Conservation (phyloP, 2,888 invertebrate species). For the Tupiocoris notatus region DNA sequence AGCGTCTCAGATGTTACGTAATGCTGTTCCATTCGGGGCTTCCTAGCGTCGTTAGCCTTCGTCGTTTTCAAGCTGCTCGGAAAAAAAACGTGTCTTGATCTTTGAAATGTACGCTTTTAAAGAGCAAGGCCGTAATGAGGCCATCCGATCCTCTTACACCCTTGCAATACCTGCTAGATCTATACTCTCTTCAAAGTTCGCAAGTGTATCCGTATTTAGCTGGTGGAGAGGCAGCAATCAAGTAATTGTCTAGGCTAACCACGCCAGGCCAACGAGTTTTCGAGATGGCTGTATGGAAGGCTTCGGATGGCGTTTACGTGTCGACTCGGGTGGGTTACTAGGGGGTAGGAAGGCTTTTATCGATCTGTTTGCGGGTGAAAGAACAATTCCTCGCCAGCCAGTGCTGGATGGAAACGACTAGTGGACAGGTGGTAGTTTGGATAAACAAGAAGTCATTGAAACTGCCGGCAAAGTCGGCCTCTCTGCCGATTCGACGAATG, state of each 20-base stretch:
- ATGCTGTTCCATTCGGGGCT: not conserved
- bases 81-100: not conserved
- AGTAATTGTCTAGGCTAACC: not conserved
- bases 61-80: not conserved
- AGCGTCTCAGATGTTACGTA: not conserved
- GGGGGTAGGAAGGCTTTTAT: not conserved
- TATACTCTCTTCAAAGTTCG: not conserved
- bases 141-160: not conserved
- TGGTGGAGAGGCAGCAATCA: not conserved
- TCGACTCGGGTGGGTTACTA: not conserved
- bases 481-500: not conserved
- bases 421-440: not conserved
- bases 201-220: not conserved
- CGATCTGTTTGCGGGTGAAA: not conserved
- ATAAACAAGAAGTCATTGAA: not conserved
- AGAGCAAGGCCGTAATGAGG: not conserved
- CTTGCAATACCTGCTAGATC: not conserved
- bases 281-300: not conserved
- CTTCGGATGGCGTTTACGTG: not conserved
- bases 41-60: not conserved
- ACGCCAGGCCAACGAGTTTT: not conserved
- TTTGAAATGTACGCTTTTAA: not conserved
- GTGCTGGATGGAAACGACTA: not conserved
- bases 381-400: not conserved
- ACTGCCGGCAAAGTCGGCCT: not conserved